Percentiles rank a stretch among this genome's conserved stretches.
These are phyloP conservation scores for Aspidiotus destructor DNA, from an alignment of 2,888 invertebrate species.

Conservation along the genomic window DNA sequence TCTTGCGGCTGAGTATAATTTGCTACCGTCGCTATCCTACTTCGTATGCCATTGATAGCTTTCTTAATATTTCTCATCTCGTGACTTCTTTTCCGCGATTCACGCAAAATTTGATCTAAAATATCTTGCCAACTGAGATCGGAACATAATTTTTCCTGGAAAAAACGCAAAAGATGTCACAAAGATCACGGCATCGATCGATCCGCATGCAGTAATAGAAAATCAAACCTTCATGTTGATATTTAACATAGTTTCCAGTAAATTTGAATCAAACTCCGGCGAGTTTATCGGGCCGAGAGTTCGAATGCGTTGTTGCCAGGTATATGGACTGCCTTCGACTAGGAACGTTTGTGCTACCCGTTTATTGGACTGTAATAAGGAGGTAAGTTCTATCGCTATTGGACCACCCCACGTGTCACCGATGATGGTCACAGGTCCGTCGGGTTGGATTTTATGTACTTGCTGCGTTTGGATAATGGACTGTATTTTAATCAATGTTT, in stretches of 20 bases:
- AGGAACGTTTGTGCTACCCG: slow-evolving; percentile 20
- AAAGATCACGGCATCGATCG: too few relatives aligned
- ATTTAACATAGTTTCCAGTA: background rate
- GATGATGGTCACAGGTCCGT: slow-evolving; percentile 23
- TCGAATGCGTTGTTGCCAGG: slow-evolving; percentile 18
- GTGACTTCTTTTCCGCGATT: background rate
- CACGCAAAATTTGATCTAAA: background rate
- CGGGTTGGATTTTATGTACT: slow-evolving; percentile 20
- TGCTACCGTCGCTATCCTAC: background rate
- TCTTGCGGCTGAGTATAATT: background rate
- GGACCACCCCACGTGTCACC: slow-evolving; percentile 25
- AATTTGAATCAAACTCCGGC: background rate
- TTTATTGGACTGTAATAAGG: slow-evolving; percentile 21
- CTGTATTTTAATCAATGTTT: too few relatives aligned
- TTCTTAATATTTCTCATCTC: background rate
- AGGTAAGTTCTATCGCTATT: slow-evolving; percentile 32
- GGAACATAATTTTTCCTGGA: too few relatives aligned
- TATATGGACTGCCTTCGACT: slow-evolving; percentile 24
- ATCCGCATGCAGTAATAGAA: too few relatives aligned
- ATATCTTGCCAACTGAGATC: too few relatives aligned
- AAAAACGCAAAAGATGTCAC: too few relatives aligned
- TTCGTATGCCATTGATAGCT: background rate
- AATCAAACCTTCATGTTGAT: too few relatives aligned
- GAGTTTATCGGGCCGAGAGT: background rate
- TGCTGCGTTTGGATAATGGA: background rate